Percentiles rank a stretch among this genome's conserved stretches.
Conservation (phyloP, 2,797 vertebrate species). For the Varecia variegata region DNA sequence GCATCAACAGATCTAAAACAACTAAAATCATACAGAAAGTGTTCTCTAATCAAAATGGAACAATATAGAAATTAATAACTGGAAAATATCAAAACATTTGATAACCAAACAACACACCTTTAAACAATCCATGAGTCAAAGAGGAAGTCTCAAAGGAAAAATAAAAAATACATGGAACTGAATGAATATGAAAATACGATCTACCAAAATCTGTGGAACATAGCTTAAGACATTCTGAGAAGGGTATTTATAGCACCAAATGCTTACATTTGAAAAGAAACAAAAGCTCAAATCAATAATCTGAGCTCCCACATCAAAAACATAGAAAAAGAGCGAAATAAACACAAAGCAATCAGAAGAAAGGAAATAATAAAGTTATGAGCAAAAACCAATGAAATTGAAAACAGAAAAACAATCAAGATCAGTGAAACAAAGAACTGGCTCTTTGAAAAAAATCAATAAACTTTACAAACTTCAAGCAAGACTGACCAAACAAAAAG, state of each 20-base stretch:
- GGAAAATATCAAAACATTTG: neutral
- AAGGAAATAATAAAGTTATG: neutral
- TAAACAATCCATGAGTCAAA: neutral
- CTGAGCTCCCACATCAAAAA: neutral
- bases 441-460: too few relatives aligned
- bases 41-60: neutral
- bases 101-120: neutral
- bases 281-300: neutral
- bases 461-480: too few relatives aligned
- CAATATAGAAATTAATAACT: neutral
- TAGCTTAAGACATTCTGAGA: neutral
- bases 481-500: neutral
- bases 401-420: too few relatives aligned
- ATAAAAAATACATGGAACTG: neutral
- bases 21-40: neutral
- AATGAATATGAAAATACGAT: neutral
- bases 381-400: neutral
- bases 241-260: neutral
- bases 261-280: neutral
- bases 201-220: neutral
- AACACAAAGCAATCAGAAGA: neutral
- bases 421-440: too few relatives aligned
- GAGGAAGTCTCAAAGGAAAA: neutral
- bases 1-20: neutral
- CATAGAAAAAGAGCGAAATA: neutral